Evolutionary conservation across 2,113 vertebrate species (phyloP), one percentile per base, ranked within the genome.

Genomic region (Condylura cristata): DNA sequence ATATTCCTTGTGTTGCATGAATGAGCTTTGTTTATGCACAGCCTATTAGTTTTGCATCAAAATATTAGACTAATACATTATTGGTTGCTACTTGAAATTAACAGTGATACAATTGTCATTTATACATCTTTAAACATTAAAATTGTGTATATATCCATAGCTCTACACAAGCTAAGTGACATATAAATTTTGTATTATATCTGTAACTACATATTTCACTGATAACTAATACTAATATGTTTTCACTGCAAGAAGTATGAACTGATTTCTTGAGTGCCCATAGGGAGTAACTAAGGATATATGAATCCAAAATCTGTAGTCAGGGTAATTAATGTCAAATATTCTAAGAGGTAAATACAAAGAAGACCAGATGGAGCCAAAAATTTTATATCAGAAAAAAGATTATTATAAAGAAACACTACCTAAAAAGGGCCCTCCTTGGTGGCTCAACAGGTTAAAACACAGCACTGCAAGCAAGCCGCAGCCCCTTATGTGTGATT

Each of bases 11-110:
- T 92, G n/a, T 53, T 86, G 72, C 8, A 39, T 74, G 34, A 41
- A 10, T 90, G 28, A 82, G 60, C 26, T 80, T 74, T 79, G 48
- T 75, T 91, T 90, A 58, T 58, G 34, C 17, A 46, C 16, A 74
- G 37, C 84, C 46, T 65, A 88, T 65, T 93, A 60, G 95, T 94
- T 94, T 95, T 89, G 30, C 18, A 63, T 26, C 39, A 37, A 91
- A 95, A 70, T 48, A 13, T 28, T 90, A 63, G 20, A 34, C n/a
- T 71, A 87, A 87, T 60, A 8, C 37, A 84, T 87, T 92, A 30
- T 32, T 92, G 65, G 28, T 48, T 39, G 14, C 28, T 56, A 34
- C 3, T 84, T 51, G 53, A 18, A 72, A 83, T 80, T 4, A 85
- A 79, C 48, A 13, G 39, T 89, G 44, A 89, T 65, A 14, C 1